Evolutionary conservation across 35 echinoderm and acorn worm species (phyloP).

Genomic region (Diadema setosum): DNA sequence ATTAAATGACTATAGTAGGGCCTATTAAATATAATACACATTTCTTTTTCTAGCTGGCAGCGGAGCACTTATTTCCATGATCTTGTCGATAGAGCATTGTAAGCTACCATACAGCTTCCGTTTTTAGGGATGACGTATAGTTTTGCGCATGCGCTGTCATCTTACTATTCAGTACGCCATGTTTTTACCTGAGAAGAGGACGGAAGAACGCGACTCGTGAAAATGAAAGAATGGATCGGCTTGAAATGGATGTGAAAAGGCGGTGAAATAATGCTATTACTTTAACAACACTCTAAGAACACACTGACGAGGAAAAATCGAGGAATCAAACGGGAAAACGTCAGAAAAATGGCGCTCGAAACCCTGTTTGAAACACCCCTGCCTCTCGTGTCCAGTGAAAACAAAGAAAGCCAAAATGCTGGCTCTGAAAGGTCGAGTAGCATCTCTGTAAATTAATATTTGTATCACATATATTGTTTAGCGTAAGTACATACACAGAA

Average conservation of each 20-base stretch:
- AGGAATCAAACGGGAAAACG: conserved; percentile 43
- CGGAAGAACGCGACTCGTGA: neutral
- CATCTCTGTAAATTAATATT: conserved; percentile 51
- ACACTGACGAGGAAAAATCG: conserved; percentile 31
- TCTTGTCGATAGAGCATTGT: no score
- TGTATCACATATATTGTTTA: conserved; percentile 26
- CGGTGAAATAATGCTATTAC: conserved; percentile 27
- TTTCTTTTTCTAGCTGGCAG: no score
- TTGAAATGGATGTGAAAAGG: conserved; percentile 44
- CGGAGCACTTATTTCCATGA: no score
- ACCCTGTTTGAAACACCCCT: conserved; percentile 75
- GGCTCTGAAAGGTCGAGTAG: conserved; percentile 66
- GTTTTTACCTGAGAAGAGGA: conserved; percentile 26
- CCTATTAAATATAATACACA: no score
- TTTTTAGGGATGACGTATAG: no score
- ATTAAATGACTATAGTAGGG: no score
- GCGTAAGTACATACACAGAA: conserved; percentile 25
- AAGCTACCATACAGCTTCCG: no score
- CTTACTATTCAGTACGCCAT: conserved; percentile 49
- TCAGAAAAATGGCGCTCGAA: conserved; percentile 72
- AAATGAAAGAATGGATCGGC: conserved; percentile 36
- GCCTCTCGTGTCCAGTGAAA: conserved; percentile 65
- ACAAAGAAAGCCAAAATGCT: conserved; percentile 58
- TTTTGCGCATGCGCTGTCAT: no score
- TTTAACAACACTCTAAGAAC: conserved; percentile 58